Conservation (phyloP, 2,888 invertebrate genomes). For the Agrotis ipsilon region DNA sequence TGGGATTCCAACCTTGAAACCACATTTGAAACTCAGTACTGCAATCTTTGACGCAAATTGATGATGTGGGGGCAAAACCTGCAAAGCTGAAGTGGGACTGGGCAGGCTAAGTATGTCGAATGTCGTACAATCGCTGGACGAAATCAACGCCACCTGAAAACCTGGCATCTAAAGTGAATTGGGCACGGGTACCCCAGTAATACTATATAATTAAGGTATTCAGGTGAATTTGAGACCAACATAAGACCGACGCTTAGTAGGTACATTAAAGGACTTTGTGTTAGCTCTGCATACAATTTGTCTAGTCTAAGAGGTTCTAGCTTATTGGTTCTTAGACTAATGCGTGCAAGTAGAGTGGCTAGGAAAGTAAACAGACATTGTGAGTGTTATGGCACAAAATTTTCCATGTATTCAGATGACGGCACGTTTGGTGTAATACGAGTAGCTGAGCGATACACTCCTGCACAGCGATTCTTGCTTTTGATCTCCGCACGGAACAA, state of each 20-base stretch:
- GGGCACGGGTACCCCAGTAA: no score
- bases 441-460: no score
- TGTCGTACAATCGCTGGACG: not conserved
- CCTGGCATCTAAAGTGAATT: no score
- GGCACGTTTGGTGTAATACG: no score
- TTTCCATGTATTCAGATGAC: not conserved
- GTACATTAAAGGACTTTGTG: slow-evolving; percentile 1
- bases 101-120: not conserved
- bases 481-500: no score
- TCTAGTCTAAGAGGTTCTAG: not conserved
- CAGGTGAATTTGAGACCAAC: not conserved
- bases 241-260: not conserved
- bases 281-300: not conserved
- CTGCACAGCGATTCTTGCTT: no score
- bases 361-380: not conserved
- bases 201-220: not conserved
- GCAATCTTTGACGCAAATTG: not conserved
- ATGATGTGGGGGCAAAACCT: not conserved
- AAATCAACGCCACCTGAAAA: no score
- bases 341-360: not conserved
- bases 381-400: not conserved
- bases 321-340: not conserved
- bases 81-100: not conserved
- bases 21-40: not conserved
- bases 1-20: not conserved